Evolutionary conservation across 1,140 invertebrate species (phyloP).

Genomic region (Stenopsyche tienmushanensis): DNA sequence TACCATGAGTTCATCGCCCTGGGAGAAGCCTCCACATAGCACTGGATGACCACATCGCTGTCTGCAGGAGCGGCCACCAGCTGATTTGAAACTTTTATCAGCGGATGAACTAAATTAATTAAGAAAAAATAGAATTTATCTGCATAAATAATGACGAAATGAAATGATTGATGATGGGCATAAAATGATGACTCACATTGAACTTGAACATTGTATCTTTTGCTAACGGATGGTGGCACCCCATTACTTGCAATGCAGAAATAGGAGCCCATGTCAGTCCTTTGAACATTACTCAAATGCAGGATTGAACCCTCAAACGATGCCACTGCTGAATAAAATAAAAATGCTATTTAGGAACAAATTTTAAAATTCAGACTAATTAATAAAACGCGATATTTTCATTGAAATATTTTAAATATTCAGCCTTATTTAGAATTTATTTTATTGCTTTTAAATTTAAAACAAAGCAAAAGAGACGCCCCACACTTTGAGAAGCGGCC

Average conservation of each 20-base stretch:
- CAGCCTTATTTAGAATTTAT: too few species aligned
- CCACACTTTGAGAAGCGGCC: slow-evolving; percentile 6
- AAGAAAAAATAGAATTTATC: slow-evolving; percentile 2
- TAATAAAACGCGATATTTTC: too few species aligned
- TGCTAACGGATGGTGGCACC: slow-evolving; percentile 68
- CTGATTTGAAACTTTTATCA: slow-evolving; percentile 41
- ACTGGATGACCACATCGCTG: slow-evolving; percentile 74
- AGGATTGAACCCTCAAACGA: slow-evolving; percentile 28
- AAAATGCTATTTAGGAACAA: too few species aligned
- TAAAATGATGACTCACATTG: slow-evolving; percentile 58
- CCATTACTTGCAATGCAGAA: slow-evolving; percentile 69
- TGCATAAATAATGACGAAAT: background rate
- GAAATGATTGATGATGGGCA: background rate
- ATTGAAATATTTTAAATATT: too few species aligned
- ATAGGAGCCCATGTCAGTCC: slow-evolving; percentile 81
- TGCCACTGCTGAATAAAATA: slow-evolving; percentile 30
- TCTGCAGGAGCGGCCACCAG: slow-evolving; percentile 73
- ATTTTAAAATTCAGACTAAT: too few species aligned
- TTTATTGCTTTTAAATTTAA: too few species aligned
- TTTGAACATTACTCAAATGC: slow-evolving; percentile 57
- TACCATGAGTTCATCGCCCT: slow-evolving; percentile 42
- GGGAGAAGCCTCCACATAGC: slow-evolving; percentile 80
- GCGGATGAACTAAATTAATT: slow-evolving; percentile 32
- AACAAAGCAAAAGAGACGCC: too few species aligned
- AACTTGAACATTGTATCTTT: slow-evolving; percentile 65